Evolutionary conservation across 2,888 invertebrate species (phyloP).

Genomic region (Melolontha melolontha): DNA sequence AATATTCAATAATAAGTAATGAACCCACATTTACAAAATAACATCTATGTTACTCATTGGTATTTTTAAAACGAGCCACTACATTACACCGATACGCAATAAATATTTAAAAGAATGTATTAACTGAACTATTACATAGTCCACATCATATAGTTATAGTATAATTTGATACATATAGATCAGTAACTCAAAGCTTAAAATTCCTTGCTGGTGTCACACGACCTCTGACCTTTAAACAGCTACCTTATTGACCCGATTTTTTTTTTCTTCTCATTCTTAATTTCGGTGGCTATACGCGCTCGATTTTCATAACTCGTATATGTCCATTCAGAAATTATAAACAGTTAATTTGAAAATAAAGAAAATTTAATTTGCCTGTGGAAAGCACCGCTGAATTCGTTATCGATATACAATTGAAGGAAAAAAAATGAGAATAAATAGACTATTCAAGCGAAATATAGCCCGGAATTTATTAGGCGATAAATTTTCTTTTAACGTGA

Average conservation of each 20-base stretch:
- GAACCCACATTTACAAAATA: slow-evolving; percentile 6
- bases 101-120: background rate
- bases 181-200: too few relatives aligned
- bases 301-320: too few relatives aligned
- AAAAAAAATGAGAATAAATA: too few relatives aligned
- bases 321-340: too few relatives aligned
- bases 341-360: too few relatives aligned
- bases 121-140: background rate
- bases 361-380: too few relatives aligned
- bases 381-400: too few relatives aligned
- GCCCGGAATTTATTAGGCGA: slow-evolving; percentile 1
- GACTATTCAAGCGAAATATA: background rate
- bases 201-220: background rate
- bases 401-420: too few relatives aligned
- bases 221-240: background rate
- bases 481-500: slow-evolving; percentile 1
- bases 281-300: too few relatives aligned
- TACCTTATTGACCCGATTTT: slow-evolving; percentile 7
- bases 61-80: background rate
- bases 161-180: too few relatives aligned
- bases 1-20: slow-evolving; percentile 1
- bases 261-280: background rate
- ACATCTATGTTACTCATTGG: slow-evolving; percentile 4
- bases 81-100: background rate
- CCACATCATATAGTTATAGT: too few relatives aligned